A percentile compares a stretch with the other conserved stretches of the same genome.
Evolutionary conservation across 2,113 vertebrate genomes (phyloP).

Genomic region (Notechis scutatus): DNA sequence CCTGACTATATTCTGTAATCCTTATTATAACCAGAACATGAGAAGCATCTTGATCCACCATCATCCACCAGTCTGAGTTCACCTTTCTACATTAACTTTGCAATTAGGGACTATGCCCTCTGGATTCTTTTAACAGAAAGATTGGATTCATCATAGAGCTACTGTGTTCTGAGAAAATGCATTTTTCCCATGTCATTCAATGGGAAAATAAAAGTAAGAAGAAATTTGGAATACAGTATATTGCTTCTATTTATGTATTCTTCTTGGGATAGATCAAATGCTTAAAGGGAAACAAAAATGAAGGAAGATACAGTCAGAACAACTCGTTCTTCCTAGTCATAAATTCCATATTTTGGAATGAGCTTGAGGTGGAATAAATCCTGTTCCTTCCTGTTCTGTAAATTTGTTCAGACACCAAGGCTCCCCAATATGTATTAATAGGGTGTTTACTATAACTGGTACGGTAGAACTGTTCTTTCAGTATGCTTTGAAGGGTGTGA

Average conservation of each 20-base stretch:
- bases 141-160: not conserved
- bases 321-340: not conserved
- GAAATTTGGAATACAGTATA: not conserved
- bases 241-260: not conserved
- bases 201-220: not conserved
- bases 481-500: constrained; percentile 12
- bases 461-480: constrained; percentile 38
- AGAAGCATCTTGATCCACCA: not conserved
- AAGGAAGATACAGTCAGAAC: not conserved
- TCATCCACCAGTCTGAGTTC: not conserved
- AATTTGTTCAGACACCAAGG: not conserved
- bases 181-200: not conserved
- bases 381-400: constrained; percentile 5
- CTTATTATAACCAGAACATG: not conserved
- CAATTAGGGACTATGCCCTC: not conserved
- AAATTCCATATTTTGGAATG: not conserved
- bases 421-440: constrained; percentile 5
- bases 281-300: not conserved
- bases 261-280: not conserved
- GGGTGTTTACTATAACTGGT: constrained; percentile 20
- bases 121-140: not conserved
- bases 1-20: not conserved
- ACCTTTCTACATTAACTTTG: not conserved
- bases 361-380: not conserved
- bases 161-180: not conserved